A percentile compares a stretch with the other conserved stretches of the same genome.
These are phyloP conservation scores for Pelecanus crispus DNA, from an alignment of 2,113 vertebrate species.

Conservation along the genomic window DNA sequence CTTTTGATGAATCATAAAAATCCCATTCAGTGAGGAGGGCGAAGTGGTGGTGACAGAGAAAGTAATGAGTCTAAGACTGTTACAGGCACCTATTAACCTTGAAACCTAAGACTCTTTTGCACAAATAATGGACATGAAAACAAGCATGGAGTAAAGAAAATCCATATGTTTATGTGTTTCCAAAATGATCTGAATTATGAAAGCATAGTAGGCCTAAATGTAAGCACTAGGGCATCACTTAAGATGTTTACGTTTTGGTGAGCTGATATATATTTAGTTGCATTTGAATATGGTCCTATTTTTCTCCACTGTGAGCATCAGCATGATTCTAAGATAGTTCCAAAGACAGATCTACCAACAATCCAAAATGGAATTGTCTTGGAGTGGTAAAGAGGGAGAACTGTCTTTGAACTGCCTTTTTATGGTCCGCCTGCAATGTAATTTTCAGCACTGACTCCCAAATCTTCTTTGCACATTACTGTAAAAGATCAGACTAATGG, in stretches of 20 bases:
- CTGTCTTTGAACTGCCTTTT: background rate
- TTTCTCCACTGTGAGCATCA: background rate
- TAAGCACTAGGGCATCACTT: background rate
- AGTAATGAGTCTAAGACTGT: background rate
- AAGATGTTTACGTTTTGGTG: background rate
- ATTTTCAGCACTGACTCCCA: background rate
- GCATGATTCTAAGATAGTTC: background rate
- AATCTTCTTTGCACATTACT: background rate
- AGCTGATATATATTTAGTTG: background rate
- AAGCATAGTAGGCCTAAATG: background rate
- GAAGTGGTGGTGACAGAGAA: background rate
- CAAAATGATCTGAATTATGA: background rate
- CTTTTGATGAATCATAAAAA: background rate
- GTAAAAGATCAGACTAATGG: background rate
- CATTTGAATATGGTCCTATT: background rate
- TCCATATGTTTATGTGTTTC: background rate
- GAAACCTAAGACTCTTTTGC: background rate
- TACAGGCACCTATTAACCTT: background rate
- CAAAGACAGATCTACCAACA: accelerated
- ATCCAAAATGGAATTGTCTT: background rate
- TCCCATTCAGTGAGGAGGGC: background rate
- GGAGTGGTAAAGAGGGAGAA: background rate
- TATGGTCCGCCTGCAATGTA: background rate
- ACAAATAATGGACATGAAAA: background rate
- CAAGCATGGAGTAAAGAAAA: background rate